Percentiles rank a stretch among this genome's conserved stretches.
These are phyloP conservation scores for Bettongia penicillata DNA, from an alignment of 2,113 vertebrate species.

Conservation along the genomic window DNA sequence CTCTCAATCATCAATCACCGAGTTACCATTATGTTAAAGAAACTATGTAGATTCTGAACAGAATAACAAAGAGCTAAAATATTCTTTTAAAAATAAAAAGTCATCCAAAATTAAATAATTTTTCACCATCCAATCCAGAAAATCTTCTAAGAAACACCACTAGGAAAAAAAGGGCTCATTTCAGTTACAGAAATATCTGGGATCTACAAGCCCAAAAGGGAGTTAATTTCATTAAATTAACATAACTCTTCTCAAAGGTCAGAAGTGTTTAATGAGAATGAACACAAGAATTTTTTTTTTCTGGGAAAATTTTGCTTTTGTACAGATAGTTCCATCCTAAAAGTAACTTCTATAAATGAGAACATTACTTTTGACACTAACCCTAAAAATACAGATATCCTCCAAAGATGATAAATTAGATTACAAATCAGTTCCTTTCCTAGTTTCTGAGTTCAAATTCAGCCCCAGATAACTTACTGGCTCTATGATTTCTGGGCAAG, in stretches of 20 bases:
- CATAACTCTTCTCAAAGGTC: background rate
- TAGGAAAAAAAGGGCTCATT: background rate
- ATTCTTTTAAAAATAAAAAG: slow-evolving; percentile 30
- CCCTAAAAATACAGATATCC: background rate
- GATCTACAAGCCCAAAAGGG: background rate
- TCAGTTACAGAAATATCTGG: background rate
- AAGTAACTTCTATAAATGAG: background rate
- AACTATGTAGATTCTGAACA: background rate
- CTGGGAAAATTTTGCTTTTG: background rate
- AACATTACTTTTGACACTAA: background rate
- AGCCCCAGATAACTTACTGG: background rate
- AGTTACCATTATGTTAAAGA: too few species aligned
- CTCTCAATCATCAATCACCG: too few species aligned
- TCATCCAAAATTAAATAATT: background rate
- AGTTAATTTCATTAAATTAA: background rate
- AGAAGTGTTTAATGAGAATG: background rate
- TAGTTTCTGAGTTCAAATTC: background rate
- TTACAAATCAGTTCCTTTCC: background rate
- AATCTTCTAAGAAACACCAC: background rate
- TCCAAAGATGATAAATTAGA: background rate
- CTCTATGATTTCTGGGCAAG: background rate
- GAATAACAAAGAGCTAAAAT: background rate
- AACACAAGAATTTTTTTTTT: background rate
- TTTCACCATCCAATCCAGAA: background rate
- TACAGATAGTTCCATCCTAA: background rate